Base-by-base conservation (phyloP, 2,888 invertebrate genomes). In the Dorcus parallelipipedus region DNA sequence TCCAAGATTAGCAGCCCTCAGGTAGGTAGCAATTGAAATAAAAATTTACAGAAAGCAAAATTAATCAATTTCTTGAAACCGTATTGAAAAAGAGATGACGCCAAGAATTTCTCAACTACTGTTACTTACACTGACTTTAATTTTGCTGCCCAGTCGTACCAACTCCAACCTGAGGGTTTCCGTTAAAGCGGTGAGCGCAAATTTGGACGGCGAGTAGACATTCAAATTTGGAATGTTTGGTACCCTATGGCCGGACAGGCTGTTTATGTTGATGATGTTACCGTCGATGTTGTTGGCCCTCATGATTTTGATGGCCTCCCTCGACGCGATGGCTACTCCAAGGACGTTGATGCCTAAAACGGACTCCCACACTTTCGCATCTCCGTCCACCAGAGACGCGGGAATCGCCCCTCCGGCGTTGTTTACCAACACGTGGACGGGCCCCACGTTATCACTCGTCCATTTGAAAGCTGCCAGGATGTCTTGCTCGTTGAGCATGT, bases 191-290 rank as follows among this genome's bases (percentile, higher is more conserved):
- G 65, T 68, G 4, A 69, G 62, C 5, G 67, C 69, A 53, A 54
- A 58, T 56, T 69, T 69, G 3, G 65, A 64, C 10, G 67, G 64
- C 4, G 63, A 49, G 49, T 69, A 69, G 8, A 67, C 61, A 49
- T 65, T 67, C 10, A 65, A 47, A 5, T 60, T 47, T 1, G 71
- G 72, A 40, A 69, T 54, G 41, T 63, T 42, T 5, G 65, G 55
- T 2, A 71, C 65, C 7, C 56, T 57, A 52, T 73, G 73, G 2
- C 73, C 73, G 5, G 66, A 60, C 38, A 71, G 56, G 48, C 72
- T 72, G 52, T 72, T 73, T 0, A 74, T 69, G 49, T 74, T 70
- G 3, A 74, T 66, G 23, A 74, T 69, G 49, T 73, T 71, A 0
- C 74, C 74, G 14, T 68, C 67, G 3, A 71, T 64, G 47, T 68